phyloP scores from a whole-genome alignment of 2,113 vertebrate species.

The Scomber japonicus region DNA sequence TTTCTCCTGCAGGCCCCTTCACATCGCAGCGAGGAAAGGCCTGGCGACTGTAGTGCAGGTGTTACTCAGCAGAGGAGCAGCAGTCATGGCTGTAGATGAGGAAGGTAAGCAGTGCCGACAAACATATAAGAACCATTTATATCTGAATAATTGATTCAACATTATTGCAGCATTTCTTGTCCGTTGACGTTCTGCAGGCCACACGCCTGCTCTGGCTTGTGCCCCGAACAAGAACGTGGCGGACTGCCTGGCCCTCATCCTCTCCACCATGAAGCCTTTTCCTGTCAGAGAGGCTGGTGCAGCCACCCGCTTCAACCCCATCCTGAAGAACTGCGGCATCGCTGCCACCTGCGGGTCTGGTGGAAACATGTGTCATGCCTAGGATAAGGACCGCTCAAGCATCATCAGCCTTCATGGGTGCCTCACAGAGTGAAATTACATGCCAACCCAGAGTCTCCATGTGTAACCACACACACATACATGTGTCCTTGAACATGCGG shows the following conservation, averaged over 20 bases:
- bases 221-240: conserved; percentile 98
- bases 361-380: conserved; percentile 87
- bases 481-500: conserved; percentile 1
- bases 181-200: conserved; percentile 78
- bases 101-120: conserved; percentile 86
- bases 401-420: conserved; percentile 87
- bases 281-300: conserved; percentile 90
- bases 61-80: conserved; percentile 94
- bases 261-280: conserved; percentile 99
- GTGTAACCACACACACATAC: not conserved
- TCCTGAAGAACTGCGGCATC: conserved; percentile 94
- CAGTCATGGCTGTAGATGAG: conserved; percentile 95
- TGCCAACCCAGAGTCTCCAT: conserved; percentile 7
- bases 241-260: conserved; percentile 97
- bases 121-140: no score
- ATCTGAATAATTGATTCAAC: no score
- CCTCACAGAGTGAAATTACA: conserved; percentile 86
- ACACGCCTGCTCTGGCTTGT: conserved; percentile 96
- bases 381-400: conserved; percentile 81
- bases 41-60: conserved; percentile 96
- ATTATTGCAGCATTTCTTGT: not conserved
- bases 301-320: conserved; percentile 90
- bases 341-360: conserved; percentile 84
- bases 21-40: conserved; percentile 96
- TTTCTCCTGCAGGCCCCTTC: conserved; percentile 89